Evolutionary conservation across 2,888 invertebrate species (phyloP).

Genomic region (Pocota personata): DNA sequence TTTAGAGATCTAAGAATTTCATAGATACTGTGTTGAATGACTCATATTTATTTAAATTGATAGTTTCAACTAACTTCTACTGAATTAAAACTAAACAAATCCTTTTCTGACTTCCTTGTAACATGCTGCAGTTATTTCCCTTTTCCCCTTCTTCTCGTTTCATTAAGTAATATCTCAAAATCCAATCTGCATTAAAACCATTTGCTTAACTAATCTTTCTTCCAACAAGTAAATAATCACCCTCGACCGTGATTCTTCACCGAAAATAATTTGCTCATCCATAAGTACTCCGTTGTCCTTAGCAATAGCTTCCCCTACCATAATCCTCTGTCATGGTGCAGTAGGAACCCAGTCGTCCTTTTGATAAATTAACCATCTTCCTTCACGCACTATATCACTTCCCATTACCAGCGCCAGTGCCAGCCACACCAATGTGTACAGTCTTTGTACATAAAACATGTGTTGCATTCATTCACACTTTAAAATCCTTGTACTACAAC

Average conservation of each 20-base stretch:
- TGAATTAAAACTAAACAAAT: background rate
- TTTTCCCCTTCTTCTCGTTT: no score
- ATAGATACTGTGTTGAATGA: no score
- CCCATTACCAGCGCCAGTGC: background rate
- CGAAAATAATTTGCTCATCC: conserved; percentile 28
- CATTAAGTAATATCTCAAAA: background rate
- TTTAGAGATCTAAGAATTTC: no score
- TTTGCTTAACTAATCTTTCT: conserved; percentile 21
- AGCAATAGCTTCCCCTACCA: background rate
- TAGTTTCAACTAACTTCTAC: no score
- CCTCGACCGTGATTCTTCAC: conserved; percentile 2
- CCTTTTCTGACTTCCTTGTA: no score
- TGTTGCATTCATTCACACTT: conserved; percentile 58
- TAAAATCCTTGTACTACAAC: conserved; percentile 42
- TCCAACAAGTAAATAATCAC: conserved; percentile 31
- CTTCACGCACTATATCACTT: conserved; percentile 47
- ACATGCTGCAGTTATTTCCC: no score
- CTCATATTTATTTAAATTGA: no score
- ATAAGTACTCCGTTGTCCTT: background rate
- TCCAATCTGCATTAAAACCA: conserved; percentile 4
- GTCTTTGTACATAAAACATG: conserved; percentile 36
- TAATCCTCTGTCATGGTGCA: background rate
- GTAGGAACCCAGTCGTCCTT: conserved; percentile 17
- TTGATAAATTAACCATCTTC: conserved; percentile 59
- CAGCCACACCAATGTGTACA: background rate